Conservation (phyloP, 2,113 vertebrate species). For the Lamprologus sp. region DNA sequence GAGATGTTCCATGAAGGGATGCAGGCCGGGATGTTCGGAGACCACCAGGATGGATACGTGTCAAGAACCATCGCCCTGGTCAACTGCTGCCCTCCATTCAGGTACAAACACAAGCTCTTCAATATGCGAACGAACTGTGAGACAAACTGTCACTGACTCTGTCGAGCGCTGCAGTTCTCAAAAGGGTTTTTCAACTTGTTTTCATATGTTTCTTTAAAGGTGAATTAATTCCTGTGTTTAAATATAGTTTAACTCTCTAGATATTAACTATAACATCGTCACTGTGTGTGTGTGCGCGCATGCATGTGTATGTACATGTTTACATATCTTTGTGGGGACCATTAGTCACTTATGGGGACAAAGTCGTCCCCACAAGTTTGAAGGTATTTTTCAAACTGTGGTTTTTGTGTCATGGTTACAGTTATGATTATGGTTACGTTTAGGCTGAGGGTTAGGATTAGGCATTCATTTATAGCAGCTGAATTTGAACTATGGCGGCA, state of each 20-base stretch:
- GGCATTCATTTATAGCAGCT: fast-evolving
- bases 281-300: fast-evolving
- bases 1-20: conserved; percentile 81
- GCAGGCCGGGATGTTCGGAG: conserved; percentile 44
- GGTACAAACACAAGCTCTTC: conserved; percentile 39
- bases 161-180: background rate
- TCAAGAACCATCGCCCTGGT: conserved; percentile 77
- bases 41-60: conserved; percentile 65
- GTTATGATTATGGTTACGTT: background rate
- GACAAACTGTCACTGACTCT: background rate
- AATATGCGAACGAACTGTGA: background rate
- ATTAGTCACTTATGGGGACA: background rate
- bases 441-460: background rate
- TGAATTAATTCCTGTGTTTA: background rate
- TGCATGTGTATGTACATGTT: background rate
- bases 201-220: background rate
- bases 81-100: conserved; percentile 85
- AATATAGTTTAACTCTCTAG: background rate
- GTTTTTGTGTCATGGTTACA: background rate
- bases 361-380: background rate
- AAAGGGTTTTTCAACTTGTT: background rate
- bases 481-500: background rate
- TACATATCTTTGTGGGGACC: background rate
- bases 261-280: background rate
- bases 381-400: background rate